Conservation (phyloP, 2,797 vertebrate species). For the Anabacerthia variegaticeps region DNA sequence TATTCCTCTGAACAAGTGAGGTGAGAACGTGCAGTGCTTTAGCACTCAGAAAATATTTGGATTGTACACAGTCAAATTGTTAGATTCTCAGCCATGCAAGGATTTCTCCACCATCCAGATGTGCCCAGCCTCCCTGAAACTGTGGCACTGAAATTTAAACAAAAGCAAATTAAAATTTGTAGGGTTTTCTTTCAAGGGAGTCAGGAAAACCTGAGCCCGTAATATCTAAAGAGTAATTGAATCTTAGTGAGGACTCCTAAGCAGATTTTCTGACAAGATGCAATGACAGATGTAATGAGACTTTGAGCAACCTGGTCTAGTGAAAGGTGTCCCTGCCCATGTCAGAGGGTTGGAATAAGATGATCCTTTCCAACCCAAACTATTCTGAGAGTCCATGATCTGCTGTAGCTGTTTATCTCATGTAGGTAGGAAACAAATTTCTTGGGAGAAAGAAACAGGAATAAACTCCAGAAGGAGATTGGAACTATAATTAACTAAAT, state of each 20-base stretch:
- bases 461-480: background rate
- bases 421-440: background rate
- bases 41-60: background rate
- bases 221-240: background rate
- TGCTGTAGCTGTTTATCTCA: background rate
- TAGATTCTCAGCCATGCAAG: background rate
- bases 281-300: background rate
- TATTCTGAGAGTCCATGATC: background rate
- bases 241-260: background rate
- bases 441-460: background rate
- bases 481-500: background rate
- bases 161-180: background rate
- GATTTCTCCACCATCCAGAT: background rate
- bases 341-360: fast-evolving
- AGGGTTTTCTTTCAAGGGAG: background rate
- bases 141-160: background rate
- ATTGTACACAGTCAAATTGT: background rate
- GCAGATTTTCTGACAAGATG: background rate
- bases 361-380: background rate
- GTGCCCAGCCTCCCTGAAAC: background rate
- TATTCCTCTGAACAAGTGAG: background rate
- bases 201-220: background rate
- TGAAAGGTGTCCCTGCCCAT: background rate
- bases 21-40: background rate
- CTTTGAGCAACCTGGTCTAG: background rate